These are phyloP conservation scores for Drosophila neotestacea DNA, from an alignment of 2,888 invertebrate species.

Conservation along the genomic window DNA sequence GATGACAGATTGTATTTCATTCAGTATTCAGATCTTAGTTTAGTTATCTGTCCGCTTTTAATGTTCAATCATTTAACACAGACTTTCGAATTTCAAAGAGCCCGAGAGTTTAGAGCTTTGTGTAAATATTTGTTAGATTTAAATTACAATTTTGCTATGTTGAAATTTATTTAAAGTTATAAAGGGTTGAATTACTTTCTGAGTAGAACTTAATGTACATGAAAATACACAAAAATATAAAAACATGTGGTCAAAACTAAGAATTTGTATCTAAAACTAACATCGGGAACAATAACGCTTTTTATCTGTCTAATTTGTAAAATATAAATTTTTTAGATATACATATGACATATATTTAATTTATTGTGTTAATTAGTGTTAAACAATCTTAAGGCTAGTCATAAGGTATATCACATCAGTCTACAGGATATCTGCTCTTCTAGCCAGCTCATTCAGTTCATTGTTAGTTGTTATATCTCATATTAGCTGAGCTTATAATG, in stretches of 20 bases:
- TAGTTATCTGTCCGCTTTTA: conserved; percentile 17
- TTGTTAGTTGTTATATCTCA: conserved; percentile 10
- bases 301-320: too few species aligned
- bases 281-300: too few species aligned
- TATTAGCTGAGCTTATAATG: conserved; percentile 11
- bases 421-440: neutral
- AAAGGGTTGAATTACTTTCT: neutral
- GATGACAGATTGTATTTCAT: conserved; percentile 36
- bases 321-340: too few species aligned
- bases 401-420: neutral
- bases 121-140: neutral
- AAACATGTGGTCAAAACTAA: too few species aligned
- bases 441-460: neutral
- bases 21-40: conserved; percentile 14
- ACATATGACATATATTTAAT: too few species aligned
- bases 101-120: neutral
- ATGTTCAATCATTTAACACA: conserved; percentile 15
- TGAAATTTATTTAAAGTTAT: neutral
- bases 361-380: neutral
- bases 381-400: neutral
- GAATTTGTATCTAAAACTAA: too few species aligned
- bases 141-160: neutral
- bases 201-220: too few species aligned
- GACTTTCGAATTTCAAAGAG: conserved; percentile 12
- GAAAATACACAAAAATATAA: too few species aligned